Base-by-base conservation (phyloP, 1,140 invertebrate species). In the Nephotettix cincticeps region DNA sequence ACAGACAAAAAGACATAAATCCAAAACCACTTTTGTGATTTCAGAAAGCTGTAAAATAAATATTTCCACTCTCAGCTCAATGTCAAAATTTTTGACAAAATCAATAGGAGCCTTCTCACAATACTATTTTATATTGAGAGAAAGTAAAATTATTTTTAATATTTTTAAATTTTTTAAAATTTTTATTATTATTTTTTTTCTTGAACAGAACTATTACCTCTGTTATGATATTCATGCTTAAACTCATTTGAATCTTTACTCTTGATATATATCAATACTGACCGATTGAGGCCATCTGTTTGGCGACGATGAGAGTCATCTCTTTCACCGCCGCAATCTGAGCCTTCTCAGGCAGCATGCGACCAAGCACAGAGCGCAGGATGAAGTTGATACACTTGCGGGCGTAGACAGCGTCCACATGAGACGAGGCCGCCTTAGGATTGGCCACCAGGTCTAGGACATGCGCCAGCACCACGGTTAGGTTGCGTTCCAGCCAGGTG, bases 341-440 rank as follows among this genome's bases (percentile, higher is more conserved):
- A 56, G 96, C 95, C 77, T 97, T 97, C 84, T 99, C 98, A 0
- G 95, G 92, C 0, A 99, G 85, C 86, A 99, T 90, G 79, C 93
- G 92, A 4, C 97, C 97, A 32, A 99, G 86, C 1, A 95, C 91
- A 69, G 93, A 91, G 40, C 95, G 86, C 47, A 99, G 84, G 77
- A 99, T 97, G 79, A 98, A 99, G 78, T 93, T 94, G 54, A 99
- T 93, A 80, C 98, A 99, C 82, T 98, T 98, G 73, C 98, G 86
- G 0, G 96, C 98, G 81, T 98, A 98, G 1, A 99, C 96, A 30
- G 96, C 96, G 82, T 99, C 98, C 4, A 99, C 94, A 79, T 99
- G 97, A 0, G 95, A 95, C 13, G 92, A 93, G 0, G 95, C 93
- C 14, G 95, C 93, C 83, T 96, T 97, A 0, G 95, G 95, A 84